Conservation (phyloP, 2,797 vertebrate species). For the Notolepis coatsorum region DNA sequence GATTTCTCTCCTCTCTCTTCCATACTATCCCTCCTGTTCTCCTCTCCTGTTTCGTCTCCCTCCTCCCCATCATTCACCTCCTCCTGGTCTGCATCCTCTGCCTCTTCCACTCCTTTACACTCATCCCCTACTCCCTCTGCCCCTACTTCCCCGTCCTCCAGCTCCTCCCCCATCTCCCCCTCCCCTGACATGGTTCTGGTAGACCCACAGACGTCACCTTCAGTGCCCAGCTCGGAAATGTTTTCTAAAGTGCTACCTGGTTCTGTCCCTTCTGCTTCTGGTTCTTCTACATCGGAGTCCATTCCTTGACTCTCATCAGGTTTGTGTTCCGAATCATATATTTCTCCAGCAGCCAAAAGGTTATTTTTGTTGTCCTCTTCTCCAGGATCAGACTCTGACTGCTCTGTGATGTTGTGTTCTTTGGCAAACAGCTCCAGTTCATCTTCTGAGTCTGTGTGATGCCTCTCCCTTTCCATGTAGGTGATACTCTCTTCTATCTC, state of each 20-base stretch:
- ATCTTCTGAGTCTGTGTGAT: constrained; percentile 53
- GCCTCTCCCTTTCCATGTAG: constrained; percentile 45
- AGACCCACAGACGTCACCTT: background rate
- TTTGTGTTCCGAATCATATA: constrained; percentile 13
- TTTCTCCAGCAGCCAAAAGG: background rate
- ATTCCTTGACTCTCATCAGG: constrained; percentile 16
- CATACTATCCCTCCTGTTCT: background rate
- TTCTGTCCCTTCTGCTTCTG: constrained; percentile 7
- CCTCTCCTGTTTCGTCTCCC: background rate
- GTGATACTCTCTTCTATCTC: constrained; percentile 48
- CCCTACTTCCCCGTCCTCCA: background rate
- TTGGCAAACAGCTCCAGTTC: constrained; percentile 57
- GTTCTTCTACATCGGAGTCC: constrained; percentile 14
- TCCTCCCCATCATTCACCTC: constrained; percentile 17
- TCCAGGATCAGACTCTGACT: constrained; percentile 20
- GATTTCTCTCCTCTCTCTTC: background rate
- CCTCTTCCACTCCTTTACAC: constrained; percentile 10
- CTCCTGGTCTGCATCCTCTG: constrained; percentile 17
- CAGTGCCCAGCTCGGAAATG: background rate
- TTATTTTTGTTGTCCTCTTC: background rate
- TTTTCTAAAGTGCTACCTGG: constrained; percentile 6
- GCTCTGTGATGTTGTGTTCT: constrained; percentile 18
- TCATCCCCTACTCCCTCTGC: constrained; percentile 8
- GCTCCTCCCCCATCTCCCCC: constrained; percentile 3
- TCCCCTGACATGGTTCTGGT: background rate